Percentiles rank a stretch among this genome's conserved stretches.
These are phyloP conservation scores for Ovis aries DNA, from an alignment of 2,113 vertebrate species.

Conservation along the genomic window ARS-UI_Ramb_v3.0 NC_056065.1:8721501-8722000, in stretches of 20 bases:
- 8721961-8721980: slow-evolving; percentile 89
- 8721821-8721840: slow-evolving; percentile 88
- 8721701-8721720: slow-evolving; percentile 87
- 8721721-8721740: slow-evolving; percentile 87
- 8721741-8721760: slow-evolving; percentile 88
- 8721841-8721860: slow-evolving; percentile 87
- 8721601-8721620: not conserved
- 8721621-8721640: not conserved
- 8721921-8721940: slow-evolving; percentile 96
- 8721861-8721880: slow-evolving; percentile 85
- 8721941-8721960: slow-evolving; percentile 91
- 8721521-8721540: not conserved
- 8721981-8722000: slow-evolving; percentile 87
- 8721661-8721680: not conserved
- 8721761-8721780: slow-evolving; percentile 91
- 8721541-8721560: not conserved
- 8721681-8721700: slow-evolving; percentile 77
- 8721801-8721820: slow-evolving; percentile 88
- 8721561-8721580: not conserved
- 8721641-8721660: not conserved
- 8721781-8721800: slow-evolving; percentile 89
- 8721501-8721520: not conserved
- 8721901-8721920: slow-evolving; percentile 91
- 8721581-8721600: not conserved
- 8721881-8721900: slow-evolving; percentile 86